Evolutionary conservation across 2,888 invertebrate genomes (phyloP).

Genomic region (Heterodera filipjevi): DNA sequence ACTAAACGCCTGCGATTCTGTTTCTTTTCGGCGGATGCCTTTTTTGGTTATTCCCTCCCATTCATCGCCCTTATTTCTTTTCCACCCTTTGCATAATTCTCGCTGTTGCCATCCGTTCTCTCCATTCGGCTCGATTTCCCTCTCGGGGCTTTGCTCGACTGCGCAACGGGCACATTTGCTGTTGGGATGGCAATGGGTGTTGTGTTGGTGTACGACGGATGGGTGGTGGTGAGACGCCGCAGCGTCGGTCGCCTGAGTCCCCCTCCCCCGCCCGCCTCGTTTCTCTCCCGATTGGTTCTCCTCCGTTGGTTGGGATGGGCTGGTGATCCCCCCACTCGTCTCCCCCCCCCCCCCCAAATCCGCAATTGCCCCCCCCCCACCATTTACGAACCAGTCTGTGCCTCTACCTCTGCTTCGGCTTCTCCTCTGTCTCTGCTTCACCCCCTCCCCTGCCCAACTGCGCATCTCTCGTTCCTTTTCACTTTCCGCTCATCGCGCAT

Average conservation of each 20-base stretch:
- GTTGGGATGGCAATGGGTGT: no score
- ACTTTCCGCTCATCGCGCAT: not conserved
- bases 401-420: not conserved
- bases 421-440: not conserved
- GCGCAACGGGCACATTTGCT: not conserved
- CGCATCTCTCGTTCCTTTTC: slow-evolving; percentile 6
- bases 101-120: not conserved
- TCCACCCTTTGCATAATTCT: not conserved
- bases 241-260: not conserved
- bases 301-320: not conserved
- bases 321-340: not conserved
- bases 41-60: not conserved
- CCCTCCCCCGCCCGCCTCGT: not conserved
- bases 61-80: not conserved
- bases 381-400: not conserved
- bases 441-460: not conserved
- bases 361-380: not conserved
- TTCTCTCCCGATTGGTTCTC: no score
- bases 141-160: not conserved
- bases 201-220: not conserved
- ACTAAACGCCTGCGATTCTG: not conserved
- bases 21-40: not conserved
- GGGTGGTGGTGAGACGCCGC: not conserved
- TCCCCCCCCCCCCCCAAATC: not conserved
- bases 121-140: no score